Conservation (phyloP, 2,113 vertebrate species). For the Oryzias woworae region DNA sequence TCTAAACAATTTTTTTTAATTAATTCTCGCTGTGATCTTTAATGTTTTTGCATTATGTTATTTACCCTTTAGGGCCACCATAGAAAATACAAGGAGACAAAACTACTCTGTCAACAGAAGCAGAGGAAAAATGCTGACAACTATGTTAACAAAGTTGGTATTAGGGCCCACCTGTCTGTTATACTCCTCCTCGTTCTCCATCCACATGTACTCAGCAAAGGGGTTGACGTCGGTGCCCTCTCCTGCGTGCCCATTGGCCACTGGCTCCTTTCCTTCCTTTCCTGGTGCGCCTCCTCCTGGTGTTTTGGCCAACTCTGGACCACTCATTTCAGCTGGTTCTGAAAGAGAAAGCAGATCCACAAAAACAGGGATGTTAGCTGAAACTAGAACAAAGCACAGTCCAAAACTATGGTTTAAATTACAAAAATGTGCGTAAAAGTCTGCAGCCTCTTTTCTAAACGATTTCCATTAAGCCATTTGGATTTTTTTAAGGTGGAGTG, state of each 20-base stretch:
- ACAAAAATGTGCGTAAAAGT: too few species aligned
- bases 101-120: neutral
- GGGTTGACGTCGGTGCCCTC: slow-evolving; percentile 84
- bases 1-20: too few species aligned
- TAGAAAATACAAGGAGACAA: too few species aligned
- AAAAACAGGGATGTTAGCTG: neutral
- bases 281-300: slow-evolving; percentile 72
- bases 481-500: too few species aligned
- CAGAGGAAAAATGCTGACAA: neutral
- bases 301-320: slow-evolving; percentile 84
- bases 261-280: slow-evolving; percentile 88
- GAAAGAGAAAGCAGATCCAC: neutral
- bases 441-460: too few species aligned
- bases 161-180: slow-evolving; percentile 84
- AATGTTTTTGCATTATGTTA: too few species aligned
- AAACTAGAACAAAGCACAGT: neutral
- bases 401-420: too few species aligned
- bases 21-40: too few species aligned
- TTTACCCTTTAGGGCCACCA: too few species aligned
- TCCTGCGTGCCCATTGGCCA: slow-evolving; percentile 85
- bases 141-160: slow-evolving; percentile 6
- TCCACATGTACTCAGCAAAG: slow-evolving; percentile 99
- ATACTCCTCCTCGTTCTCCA: slow-evolving; percentile 98
- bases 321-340: slow-evolving; percentile 90
- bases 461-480: too few species aligned